phyloP scores from a whole-genome alignment of 2,888 invertebrate species.

The Brachynemurus nebulosus region DNA sequence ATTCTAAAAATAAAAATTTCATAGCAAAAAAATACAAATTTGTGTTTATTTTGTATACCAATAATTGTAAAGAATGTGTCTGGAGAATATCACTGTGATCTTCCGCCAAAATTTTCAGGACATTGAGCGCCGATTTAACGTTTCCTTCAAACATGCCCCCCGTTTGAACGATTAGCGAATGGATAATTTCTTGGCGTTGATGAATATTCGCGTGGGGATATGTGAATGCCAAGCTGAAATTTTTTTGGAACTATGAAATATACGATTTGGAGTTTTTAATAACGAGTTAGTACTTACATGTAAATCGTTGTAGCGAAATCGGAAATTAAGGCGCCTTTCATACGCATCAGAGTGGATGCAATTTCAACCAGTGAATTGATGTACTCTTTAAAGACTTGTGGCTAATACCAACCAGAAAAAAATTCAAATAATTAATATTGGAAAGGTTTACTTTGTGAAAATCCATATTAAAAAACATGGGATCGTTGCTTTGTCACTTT shows the following conservation, averaged over 20 bases:
- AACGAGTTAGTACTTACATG: slow-evolving; percentile 27
- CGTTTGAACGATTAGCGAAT: slow-evolving; percentile 18
- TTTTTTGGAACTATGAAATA: too few relatives aligned
- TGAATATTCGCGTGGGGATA: slow-evolving; percentile 4
- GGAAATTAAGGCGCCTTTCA: slow-evolving; percentile 33
- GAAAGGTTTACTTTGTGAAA: too few relatives aligned
- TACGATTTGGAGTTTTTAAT: too few relatives aligned
- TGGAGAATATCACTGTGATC: slow-evolving; percentile 36
- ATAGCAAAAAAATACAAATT: slow-evolving; percentile 4
- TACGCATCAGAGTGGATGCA: slow-evolving; percentile 38
- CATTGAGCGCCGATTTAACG: slow-evolving; percentile 11
- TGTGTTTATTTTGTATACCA: too few relatives aligned
- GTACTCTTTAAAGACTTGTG: slow-evolving; percentile 35
- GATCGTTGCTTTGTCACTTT: too few relatives aligned
- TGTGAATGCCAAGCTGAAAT: slow-evolving; percentile 9
- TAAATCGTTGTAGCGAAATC: slow-evolving; percentile 46
- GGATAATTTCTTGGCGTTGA: slow-evolving; percentile 5
- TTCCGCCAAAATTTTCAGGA: slow-evolving; percentile 31
- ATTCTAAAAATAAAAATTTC: slow-evolving; percentile 32
- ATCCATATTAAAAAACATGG: too few relatives aligned
- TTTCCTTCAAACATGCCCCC: slow-evolving; percentile 10
- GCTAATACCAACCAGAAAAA: neutral
- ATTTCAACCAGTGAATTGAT: slow-evolving; percentile 41
- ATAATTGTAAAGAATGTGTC: slow-evolving; percentile 32
- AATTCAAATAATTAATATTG: slow-evolving; percentile 4